A percentile compares a stretch with the other conserved stretches of the same genome.
Evolutionary conservation across 2,888 invertebrate genomes (phyloP).

Genomic region (Aleiodes leptofemur): DNA sequence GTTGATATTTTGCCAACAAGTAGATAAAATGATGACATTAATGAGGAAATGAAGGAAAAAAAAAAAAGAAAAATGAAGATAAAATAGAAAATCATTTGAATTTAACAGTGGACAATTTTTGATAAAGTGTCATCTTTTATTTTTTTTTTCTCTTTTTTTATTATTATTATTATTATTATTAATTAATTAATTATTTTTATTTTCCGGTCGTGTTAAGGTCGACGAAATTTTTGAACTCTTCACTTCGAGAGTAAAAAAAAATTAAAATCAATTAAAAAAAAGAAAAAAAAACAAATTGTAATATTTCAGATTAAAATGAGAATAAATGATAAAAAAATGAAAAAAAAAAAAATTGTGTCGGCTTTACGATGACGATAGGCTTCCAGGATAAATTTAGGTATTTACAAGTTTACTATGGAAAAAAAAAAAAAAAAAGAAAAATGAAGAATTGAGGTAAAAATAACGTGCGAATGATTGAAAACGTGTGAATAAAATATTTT

Average conservation of each 20-base stretch:
- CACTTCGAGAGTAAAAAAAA: conserved; percentile 53
- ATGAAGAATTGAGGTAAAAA: conserved; percentile 58
- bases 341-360: conserved; percentile 38
- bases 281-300: conserved; percentile 45
- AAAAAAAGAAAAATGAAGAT: conserved; percentile 27
- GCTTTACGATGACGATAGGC: conserved; percentile 65
- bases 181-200: conserved; percentile 7
- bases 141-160: conserved; percentile 17
- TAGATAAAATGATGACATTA: conserved; percentile 61
- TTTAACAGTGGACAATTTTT: conserved; percentile 7
- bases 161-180: conserved; percentile 18
- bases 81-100: conserved; percentile 19
- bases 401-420: conserved; percentile 66
- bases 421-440: conserved; percentile 57
- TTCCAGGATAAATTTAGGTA: conserved; percentile 74
- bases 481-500: conserved; percentile 40
- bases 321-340: conserved; percentile 43
- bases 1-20: conserved; percentile 74
- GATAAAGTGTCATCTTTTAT: not conserved
- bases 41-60: conserved; percentile 3
- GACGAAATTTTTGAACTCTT: conserved; percentile 42
- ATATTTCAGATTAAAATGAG: not conserved
- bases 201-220: conserved; percentile 6
- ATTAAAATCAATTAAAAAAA: conserved; percentile 51
- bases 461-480: conserved; percentile 40